Base-by-base conservation (phyloP, 2,888 invertebrate genomes). In the Catocala sponsa region DNA sequence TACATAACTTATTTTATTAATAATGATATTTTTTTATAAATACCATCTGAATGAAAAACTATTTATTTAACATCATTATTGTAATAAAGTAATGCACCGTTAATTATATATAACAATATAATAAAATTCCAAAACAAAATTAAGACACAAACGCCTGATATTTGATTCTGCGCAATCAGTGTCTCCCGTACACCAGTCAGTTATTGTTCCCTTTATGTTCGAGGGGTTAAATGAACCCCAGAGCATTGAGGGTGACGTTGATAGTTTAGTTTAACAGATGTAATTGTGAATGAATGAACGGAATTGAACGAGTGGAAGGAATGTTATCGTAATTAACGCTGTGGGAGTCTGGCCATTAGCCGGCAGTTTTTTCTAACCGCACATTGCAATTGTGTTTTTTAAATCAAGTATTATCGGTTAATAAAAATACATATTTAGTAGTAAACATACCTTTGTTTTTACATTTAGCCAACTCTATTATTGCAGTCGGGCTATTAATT, bases 261-360 rank as follows among this genome's bases (percentile, higher is more conserved):
- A 73, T 79, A 74, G 82, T 80, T 80, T 76, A 79, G 57, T 72
- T 78, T 78, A 79, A 79, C 89, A 88, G 77, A 77, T 77, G 77
- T 92, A 93, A 94, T 93, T 93, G 92, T 88, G 88, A 88, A 91
- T 84, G 88, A 84, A 91, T 87, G 85, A 82, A 72, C 67, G 72
- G 74, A 77, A 79, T 76, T 75, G 70, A 76, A 71, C 79, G 79
- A 79, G 79, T 84, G 86, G 82, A 86, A 85, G 84, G 83, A 86
- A 87, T 84, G 83, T 83, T 74, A 73, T 59, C 70, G 74, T 82
- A 85, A 86, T 89, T 84, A 87, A 86, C 80, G 67, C 79, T 68
- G 78, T 76, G 74, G 80, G 77, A 81, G 74, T 74, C 74, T 70
- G 73, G 70, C 75, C 66, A 80, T 80, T 79, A 73, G 57, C 62